Conservation (phyloP, 2,113 vertebrate species). For the Megaceryle torquata region DNA sequence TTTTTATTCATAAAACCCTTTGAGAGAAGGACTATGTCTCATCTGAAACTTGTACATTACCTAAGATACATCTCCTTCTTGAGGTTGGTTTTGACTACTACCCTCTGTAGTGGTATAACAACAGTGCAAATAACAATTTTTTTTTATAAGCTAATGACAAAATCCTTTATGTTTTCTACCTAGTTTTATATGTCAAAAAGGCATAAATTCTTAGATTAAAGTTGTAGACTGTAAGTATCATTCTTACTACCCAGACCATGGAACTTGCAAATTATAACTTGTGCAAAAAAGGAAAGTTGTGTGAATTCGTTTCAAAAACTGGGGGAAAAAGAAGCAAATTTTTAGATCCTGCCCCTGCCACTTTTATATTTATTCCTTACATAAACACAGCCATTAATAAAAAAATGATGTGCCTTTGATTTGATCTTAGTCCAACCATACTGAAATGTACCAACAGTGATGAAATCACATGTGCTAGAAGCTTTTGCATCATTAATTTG, state of each 20-base stretch:
- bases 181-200: background rate
- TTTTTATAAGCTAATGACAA: background rate
- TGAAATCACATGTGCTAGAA: background rate
- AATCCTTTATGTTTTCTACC: background rate
- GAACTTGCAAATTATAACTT: background rate
- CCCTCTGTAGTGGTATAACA: background rate
- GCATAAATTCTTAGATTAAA: background rate
- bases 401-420: background rate
- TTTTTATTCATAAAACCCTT: background rate
- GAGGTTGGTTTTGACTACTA: background rate
- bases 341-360: background rate
- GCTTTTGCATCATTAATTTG: constrained; percentile 36
- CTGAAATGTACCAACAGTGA: background rate
- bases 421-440: background rate
- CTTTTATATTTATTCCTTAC: background rate
- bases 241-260: accelerated
- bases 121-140: background rate
- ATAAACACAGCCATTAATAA: background rate
- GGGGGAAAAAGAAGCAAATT: accelerated
- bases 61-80: too few species aligned
- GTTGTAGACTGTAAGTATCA: background rate
- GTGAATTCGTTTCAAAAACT: background rate
- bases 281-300: accelerated
- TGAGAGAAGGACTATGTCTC: background rate
- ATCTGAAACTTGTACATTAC: background rate